Evolutionary conservation across 2,888 invertebrate genomes (phyloP).

Genomic region (Hyalella azteca): DNA sequence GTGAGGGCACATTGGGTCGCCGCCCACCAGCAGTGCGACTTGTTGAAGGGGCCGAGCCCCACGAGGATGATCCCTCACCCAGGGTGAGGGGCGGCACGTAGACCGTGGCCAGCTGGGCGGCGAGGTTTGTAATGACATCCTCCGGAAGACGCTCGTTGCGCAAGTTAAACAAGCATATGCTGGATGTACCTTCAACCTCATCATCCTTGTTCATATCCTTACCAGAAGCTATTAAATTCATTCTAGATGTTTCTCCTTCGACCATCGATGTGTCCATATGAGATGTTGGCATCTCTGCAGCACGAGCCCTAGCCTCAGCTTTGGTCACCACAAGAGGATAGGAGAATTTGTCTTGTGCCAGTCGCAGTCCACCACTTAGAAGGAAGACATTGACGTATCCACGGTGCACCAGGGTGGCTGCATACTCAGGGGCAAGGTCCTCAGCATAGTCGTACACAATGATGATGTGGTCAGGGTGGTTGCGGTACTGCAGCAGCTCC

Average conservation of each 20-base stretch:
- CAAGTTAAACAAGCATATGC: not conserved
- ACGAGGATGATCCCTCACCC: too few relatives aligned
- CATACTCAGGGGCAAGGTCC: conserved; percentile 62
- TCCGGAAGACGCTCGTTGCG: not conserved
- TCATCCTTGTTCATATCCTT: not conserved
- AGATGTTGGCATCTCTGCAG: too few relatives aligned
- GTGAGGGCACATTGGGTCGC: too few relatives aligned
- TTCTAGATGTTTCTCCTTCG: too few relatives aligned
- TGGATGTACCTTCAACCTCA: not conserved
- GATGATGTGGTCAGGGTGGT: conserved; percentile 64
- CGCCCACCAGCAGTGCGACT: too few relatives aligned
- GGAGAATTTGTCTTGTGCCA: conserved; percentile 54
- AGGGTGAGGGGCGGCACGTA: not conserved
- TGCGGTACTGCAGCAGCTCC: conserved; percentile 58
- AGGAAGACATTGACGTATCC: conserved; percentile 66
- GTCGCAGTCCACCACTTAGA: conserved; percentile 64
- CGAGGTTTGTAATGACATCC: not conserved
- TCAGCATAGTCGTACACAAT: conserved; percentile 66
- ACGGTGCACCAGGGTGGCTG: conserved; percentile 65
- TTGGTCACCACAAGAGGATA: conserved; percentile 42
- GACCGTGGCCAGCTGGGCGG: not conserved
- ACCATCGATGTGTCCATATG: too few relatives aligned
- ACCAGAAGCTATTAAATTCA: too few relatives aligned
- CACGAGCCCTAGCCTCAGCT: not conserved
- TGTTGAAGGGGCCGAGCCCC: too few relatives aligned